These are phyloP conservation scores for Halcyon badia DNA, from an alignment of 2,797 vertebrate species.

Conservation along the genomic window DNA sequence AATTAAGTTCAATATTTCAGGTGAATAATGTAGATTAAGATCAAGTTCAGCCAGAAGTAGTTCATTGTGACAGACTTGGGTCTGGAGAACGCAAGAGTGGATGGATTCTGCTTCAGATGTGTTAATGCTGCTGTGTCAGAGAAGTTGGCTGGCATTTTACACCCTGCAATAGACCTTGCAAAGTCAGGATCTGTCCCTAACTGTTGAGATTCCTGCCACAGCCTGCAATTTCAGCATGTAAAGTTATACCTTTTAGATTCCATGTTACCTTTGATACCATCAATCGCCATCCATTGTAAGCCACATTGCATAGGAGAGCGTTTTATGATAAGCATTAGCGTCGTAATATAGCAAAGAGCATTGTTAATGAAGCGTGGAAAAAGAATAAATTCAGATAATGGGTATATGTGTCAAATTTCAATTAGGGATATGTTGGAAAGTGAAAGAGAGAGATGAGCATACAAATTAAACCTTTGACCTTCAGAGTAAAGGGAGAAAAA, in stretches of 20 bases:
- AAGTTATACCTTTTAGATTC: constrained; percentile 72
- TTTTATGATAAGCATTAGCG: constrained; percentile 82
- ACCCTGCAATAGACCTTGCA: neutral
- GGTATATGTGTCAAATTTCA: constrained; percentile 85
- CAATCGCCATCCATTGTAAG: constrained; percentile 78
- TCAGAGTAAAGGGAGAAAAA: constrained; percentile 70
- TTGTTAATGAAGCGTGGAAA: constrained; percentile 84
- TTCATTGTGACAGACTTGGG: neutral
- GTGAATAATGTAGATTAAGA: constrained; percentile 15
- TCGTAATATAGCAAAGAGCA: constrained; percentile 79
- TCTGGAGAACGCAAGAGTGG: neutral
- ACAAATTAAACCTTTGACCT: constrained; percentile 85
- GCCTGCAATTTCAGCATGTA: constrained; percentile 57
- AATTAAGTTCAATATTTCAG: constrained; percentile 10
- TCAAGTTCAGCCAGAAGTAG: neutral
- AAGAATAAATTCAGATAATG: constrained; percentile 85
- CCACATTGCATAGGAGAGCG: constrained; percentile 72
- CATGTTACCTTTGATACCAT: constrained; percentile 75
- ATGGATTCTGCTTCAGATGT: neutral
- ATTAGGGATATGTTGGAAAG: constrained; percentile 78
- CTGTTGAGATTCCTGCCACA: constrained; percentile 23
- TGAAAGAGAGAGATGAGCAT: constrained; percentile 73
- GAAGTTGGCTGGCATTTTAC: neutral
- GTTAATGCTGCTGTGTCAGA: neutral
- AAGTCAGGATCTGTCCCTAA: neutral